Evolutionary conservation across 2,113 vertebrate genomes (phyloP).

Genomic region (Candoia aspera): DNA sequence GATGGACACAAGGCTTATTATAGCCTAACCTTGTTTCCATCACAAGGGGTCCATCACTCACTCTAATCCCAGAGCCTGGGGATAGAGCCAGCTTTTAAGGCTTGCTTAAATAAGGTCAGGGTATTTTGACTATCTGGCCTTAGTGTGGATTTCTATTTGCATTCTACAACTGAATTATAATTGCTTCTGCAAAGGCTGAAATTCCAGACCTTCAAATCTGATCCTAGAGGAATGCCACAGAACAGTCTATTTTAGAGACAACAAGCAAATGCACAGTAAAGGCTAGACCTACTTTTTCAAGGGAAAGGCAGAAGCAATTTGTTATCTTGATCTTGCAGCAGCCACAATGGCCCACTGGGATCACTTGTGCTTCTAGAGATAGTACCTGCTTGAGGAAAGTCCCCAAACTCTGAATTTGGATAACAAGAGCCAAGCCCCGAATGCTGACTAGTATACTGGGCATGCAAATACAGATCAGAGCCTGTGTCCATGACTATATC

Average conservation of each 20-base stretch:
- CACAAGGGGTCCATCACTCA: too few relatives aligned
- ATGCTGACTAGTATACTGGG: not conserved
- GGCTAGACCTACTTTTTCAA: not conserved
- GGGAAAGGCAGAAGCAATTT: not conserved
- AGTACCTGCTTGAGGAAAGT: not conserved
- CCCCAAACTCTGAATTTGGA: not conserved
- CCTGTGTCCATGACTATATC: not conserved
- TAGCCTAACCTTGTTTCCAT: too few relatives aligned
- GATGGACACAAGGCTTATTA: too few relatives aligned
- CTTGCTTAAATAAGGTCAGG: not conserved
- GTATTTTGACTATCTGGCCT: not conserved
- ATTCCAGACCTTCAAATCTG: not conserved
- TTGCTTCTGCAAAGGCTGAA: not conserved
- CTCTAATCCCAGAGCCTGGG: not conserved
- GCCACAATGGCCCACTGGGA: too few relatives aligned
- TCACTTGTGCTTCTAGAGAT: not conserved
- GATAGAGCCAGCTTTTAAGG: not conserved
- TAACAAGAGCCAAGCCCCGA: not conserved
- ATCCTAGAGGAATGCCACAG: not conserved
- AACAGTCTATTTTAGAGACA: not conserved
- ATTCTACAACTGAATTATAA: not conserved
- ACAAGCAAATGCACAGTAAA: not conserved
- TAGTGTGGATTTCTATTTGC: not conserved
- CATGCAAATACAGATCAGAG: not conserved
- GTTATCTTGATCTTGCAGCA: not conserved